A percentile compares a stretch with the other conserved stretches of the same genome.
These are phyloP conservation scores for Ceratina japonica DNA, from an alignment of 1,140 invertebrate genomes.

Conservation along the genomic window DNA sequence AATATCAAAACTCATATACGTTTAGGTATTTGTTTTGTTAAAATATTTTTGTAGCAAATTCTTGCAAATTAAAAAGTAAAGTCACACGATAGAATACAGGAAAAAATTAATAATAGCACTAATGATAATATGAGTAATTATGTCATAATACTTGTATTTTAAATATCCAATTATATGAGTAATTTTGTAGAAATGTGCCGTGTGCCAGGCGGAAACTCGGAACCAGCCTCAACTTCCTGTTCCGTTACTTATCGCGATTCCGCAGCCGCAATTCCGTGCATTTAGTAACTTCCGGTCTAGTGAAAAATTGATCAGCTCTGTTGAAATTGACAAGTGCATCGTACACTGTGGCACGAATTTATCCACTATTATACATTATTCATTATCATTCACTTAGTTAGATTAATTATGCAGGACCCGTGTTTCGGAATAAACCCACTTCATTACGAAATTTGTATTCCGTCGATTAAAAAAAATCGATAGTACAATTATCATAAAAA, in stretches of 20 bases:
- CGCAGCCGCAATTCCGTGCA: conserved; percentile 16
- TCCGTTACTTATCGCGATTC: conserved; percentile 39
- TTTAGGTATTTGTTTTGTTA: too few species aligned
- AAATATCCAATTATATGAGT: too few species aligned
- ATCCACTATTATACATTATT: too few species aligned
- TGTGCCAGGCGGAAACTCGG: conserved; percentile 14
- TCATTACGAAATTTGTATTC: background rate
- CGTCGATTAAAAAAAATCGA: background rate
- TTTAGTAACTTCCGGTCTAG: conserved; percentile 15
- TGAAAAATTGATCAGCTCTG: conserved; percentile 29
- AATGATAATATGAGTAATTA: too few species aligned
- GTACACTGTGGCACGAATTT: too few species aligned
- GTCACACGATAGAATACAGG: too few species aligned
- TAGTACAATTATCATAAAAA: background rate
- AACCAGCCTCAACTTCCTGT: conserved; percentile 39
- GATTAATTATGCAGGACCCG: conserved; percentile 5
- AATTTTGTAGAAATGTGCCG: too few species aligned
- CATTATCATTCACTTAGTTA: conserved; percentile 17
- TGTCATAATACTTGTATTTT: too few species aligned
- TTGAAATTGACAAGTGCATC: conserved; percentile 16
- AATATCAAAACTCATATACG: too few species aligned
- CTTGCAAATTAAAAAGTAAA: too few species aligned
- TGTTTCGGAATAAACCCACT: background rate
- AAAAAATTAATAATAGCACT: too few species aligned
- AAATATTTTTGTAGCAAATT: too few species aligned